These are phyloP conservation scores for Pinna nobilis DNA, from an alignment of 1,140 invertebrate species.

Conservation along the genomic window DNA sequence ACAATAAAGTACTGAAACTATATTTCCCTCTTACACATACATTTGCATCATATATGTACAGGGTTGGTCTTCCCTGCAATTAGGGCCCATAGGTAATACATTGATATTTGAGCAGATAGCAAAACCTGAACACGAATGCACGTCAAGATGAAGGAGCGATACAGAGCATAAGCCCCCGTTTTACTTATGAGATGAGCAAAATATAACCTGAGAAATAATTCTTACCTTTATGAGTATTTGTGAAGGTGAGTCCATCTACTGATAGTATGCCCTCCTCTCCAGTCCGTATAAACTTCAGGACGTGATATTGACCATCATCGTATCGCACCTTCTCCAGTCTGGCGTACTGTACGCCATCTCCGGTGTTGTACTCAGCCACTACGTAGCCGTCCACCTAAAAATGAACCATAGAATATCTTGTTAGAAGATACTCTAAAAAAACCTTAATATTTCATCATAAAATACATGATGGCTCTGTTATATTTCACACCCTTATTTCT, in stretches of 20 bases:
- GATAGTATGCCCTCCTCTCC: constrained; percentile 53
- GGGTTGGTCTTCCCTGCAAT: too few relatives aligned
- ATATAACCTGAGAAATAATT: background rate
- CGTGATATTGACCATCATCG: constrained; percentile 68
- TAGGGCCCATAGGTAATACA: too few relatives aligned
- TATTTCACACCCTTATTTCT: too few relatives aligned
- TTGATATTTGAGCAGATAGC: too few relatives aligned
- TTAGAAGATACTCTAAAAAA: background rate
- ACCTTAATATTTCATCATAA: too few relatives aligned
- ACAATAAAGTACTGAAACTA: too few relatives aligned
- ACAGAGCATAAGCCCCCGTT: too few relatives aligned
- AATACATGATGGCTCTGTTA: too few relatives aligned
- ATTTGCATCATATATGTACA: too few relatives aligned
- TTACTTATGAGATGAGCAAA: too few relatives aligned
- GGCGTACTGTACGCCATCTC: constrained; percentile 37
- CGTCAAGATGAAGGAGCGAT: background rate
- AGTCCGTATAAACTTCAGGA: constrained; percentile 61
- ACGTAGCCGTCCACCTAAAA: constrained; percentile 62
- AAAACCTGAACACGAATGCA: background rate
- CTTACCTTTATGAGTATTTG: constrained; percentile 48
- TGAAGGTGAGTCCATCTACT: constrained; percentile 50
- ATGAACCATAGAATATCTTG: background rate
- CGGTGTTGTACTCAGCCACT: constrained; percentile 60
- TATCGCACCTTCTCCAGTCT: constrained; percentile 41
- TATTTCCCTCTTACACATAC: too few relatives aligned